Evolutionary conservation across 1,140 invertebrate species (phyloP).

Genomic region (Nomia melanderi): DNA sequence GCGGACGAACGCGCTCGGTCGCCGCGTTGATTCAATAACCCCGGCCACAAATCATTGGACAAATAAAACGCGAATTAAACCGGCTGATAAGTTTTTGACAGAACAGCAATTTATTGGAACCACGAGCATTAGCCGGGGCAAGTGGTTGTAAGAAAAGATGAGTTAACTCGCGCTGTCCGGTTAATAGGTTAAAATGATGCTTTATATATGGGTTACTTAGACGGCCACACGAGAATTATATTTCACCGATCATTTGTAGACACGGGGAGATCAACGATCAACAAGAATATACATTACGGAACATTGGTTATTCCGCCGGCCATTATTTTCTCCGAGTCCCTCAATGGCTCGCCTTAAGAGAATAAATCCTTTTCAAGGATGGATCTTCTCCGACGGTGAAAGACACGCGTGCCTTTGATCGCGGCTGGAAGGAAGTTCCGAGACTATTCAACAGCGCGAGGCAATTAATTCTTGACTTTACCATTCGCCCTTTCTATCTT

Average conservation of each 20-base stretch:
- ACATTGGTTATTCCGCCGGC: slow-evolving; percentile 29
- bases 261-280: slow-evolving; percentile 37
- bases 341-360: slow-evolving; percentile 33
- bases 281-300: slow-evolving; percentile 39
- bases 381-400: slow-evolving; percentile 24
- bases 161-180: slow-evolving; percentile 18
- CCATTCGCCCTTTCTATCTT: neutral
- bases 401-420: slow-evolving; percentile 27
- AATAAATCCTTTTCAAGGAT: slow-evolving; percentile 37
- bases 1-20: neutral
- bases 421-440: slow-evolving; percentile 14
- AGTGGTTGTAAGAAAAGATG: slow-evolving; percentile 1
- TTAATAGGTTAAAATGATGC: slow-evolving; percentile 42
- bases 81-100: neutral
- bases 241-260: slow-evolving; percentile 38
- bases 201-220: slow-evolving; percentile 32
- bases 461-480: slow-evolving; percentile 45
- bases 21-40: neutral
- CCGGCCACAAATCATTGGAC: neutral
- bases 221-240: slow-evolving; percentile 20
- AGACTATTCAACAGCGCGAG: slow-evolving; percentile 1
- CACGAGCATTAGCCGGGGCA: neutral
- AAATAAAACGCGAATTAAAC: neutral
- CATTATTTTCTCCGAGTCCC: slow-evolving; percentile 27
- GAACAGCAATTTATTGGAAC: slow-evolving; percentile 5